phyloP scores from a whole-genome alignment of 1,140 invertebrate genomes.

The Leucophenga varia region DNA sequence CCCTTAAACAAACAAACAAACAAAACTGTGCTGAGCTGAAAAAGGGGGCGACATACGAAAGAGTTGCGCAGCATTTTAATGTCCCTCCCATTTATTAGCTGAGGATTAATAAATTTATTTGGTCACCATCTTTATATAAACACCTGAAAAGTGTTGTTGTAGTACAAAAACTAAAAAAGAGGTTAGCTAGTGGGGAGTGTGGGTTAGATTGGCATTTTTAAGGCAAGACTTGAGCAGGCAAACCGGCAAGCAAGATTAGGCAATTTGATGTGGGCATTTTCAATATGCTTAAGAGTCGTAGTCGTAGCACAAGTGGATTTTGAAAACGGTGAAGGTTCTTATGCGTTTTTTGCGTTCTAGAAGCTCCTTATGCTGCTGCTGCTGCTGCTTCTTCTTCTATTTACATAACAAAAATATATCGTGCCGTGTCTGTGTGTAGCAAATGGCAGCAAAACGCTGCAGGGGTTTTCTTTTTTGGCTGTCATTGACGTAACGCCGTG shows the following conservation, averaged over 20 bases:
- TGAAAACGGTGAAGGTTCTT: background rate
- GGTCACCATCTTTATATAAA: slow-evolving; percentile 53
- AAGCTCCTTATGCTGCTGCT: too few relatives aligned
- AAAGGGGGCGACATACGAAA: background rate
- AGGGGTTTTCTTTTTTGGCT: slow-evolving; percentile 26
- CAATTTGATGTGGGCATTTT: slow-evolving; percentile 14
- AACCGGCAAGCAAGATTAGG: too few relatives aligned
- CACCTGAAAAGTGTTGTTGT: slow-evolving; percentile 24
- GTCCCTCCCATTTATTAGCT: slow-evolving; percentile 50
- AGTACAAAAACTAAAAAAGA: too few relatives aligned
- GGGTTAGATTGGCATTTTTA: background rate
- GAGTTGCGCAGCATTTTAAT: slow-evolving; percentile 30
- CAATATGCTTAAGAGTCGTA: slow-evolving; percentile 11
- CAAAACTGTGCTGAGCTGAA: too few relatives aligned
- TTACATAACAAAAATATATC: too few relatives aligned
- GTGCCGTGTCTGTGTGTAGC: too few relatives aligned
- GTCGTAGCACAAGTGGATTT: too few relatives aligned
- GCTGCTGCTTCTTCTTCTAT: too few relatives aligned
- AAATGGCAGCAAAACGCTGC: slow-evolving; percentile 25
- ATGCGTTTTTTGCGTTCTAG: too few relatives aligned
- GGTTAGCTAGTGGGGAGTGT: background rate
- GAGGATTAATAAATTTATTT: slow-evolving; percentile 55
- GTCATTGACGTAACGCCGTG: slow-evolving; percentile 38
- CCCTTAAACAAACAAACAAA: too few relatives aligned
- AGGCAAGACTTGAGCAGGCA: slow-evolving; percentile 1